phyloP scores from a whole-genome alignment of 37 sponge, comb jelly and placozoan species.

The Oscarella lobularis region DNA sequence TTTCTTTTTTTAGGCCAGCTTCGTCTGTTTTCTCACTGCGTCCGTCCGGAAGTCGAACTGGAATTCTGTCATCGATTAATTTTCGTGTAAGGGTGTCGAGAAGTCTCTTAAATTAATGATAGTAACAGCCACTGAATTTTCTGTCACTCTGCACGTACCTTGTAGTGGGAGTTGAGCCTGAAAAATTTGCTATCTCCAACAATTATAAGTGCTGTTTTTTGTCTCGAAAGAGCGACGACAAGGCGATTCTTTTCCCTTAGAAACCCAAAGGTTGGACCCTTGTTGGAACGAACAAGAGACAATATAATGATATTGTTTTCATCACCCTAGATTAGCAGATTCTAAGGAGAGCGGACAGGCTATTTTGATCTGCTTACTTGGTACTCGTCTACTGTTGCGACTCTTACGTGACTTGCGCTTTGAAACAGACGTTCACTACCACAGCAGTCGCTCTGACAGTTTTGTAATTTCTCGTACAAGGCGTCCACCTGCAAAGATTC shows the following conservation, averaged over 20 bases:
- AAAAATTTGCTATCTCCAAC: background rate
- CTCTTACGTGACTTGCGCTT: background rate
- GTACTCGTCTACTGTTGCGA: background rate
- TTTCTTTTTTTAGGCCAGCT: too few relatives aligned
- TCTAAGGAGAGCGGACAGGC: background rate
- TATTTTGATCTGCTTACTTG: background rate
- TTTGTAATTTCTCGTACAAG: too few relatives aligned
- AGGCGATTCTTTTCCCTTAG: conserved; percentile 56
- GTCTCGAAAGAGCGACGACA: conserved; percentile 76
- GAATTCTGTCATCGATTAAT: too few relatives aligned
- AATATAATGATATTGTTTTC: conserved; percentile 78
- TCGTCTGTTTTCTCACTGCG: too few relatives aligned
- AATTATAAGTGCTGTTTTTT: background rate
- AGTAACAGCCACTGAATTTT: too few relatives aligned
- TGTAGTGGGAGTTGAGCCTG: background rate
- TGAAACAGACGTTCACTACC: background rate
- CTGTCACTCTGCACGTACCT: too few relatives aligned
- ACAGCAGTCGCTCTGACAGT: background rate
- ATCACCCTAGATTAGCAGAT: conserved; percentile 65
- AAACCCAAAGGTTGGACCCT: conserved; percentile 59
- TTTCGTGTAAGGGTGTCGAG: too few relatives aligned
- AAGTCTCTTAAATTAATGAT: too few relatives aligned
- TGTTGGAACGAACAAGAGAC: conserved; percentile 78
- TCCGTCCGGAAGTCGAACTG: too few relatives aligned
- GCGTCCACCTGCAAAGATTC: too few relatives aligned